A percentile compares a stretch with the other conserved stretches of the same genome.
Evolutionary conservation across 2,888 invertebrate genomes (phyloP).

Genomic region (Leptinotarsa haldemani): DNA sequence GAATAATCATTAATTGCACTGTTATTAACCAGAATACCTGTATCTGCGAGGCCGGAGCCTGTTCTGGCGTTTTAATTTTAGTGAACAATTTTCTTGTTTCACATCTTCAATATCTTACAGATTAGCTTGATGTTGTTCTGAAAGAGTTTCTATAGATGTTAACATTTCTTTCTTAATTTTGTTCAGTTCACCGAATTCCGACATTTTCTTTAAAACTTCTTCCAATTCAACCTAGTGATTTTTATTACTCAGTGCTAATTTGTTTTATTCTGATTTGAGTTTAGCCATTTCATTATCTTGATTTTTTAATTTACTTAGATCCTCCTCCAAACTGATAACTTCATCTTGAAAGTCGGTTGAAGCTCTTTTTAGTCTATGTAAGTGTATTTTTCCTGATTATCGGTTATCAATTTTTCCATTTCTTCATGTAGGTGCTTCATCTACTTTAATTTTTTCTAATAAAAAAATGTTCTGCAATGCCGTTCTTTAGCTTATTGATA

Average conservation of each 20-base stretch:
- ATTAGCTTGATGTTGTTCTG: no score
- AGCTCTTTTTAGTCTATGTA: constrained; percentile 17
- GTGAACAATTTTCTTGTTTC: no score
- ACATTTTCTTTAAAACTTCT: not conserved
- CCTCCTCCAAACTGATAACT: constrained; percentile 9
- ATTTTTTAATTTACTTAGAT: constrained; percentile 15
- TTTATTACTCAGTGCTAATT: not conserved
- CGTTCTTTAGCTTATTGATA: constrained; percentile 13
- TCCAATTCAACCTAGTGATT: constrained; percentile 1
- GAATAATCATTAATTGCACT: no score
- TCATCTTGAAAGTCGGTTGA: constrained; percentile 22
- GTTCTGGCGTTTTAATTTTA: no score
- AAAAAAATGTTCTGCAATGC: constrained; percentile 5
- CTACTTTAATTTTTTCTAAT: constrained; percentile 13
- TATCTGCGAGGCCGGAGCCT: no score
- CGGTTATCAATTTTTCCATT: not conserved
- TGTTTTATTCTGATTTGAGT: not conserved
- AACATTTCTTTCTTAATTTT: no score
- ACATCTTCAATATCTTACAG: no score
- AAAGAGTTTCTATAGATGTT: no score
- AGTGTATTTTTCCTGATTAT: constrained; percentile 23
- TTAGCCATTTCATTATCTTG: not conserved
- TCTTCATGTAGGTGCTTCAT: no score
- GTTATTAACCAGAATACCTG: no score
- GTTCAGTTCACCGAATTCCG: no score